Evolutionary conservation across 1,140 invertebrate species (phyloP).

Genomic region (Drosophila pruinosa): DNA sequence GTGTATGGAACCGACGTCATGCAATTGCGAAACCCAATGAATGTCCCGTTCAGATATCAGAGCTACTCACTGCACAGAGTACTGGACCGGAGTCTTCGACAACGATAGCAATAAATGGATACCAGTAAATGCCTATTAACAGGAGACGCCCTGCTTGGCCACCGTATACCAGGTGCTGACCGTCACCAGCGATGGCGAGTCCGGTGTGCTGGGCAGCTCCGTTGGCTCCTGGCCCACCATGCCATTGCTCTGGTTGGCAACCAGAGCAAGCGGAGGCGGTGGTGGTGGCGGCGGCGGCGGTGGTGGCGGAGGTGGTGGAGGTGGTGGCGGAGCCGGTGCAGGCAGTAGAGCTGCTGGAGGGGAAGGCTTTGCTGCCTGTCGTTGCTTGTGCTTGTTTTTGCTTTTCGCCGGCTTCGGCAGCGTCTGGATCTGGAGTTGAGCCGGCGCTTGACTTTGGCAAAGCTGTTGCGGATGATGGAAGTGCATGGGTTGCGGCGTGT

Average conservation of each 20-base stretch:
- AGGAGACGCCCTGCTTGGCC: conserved; percentile 82
- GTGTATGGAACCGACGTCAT: background rate
- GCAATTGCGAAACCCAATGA: conserved; percentile 8
- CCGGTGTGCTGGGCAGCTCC: conserved; percentile 53
- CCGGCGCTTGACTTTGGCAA: conserved; percentile 5
- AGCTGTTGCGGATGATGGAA: conserved; percentile 75
- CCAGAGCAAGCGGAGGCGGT: conserved; percentile 18
- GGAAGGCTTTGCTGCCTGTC: conserved; percentile 4
- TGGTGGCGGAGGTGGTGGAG: background rate
- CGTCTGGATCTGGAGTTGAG: background rate
- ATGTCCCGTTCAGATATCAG: background rate
- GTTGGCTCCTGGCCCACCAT: background rate
- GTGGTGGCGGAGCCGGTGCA: background rate
- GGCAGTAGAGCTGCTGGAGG: background rate
- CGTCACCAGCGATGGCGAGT: conserved; percentile 79
- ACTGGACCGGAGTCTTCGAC: background rate
- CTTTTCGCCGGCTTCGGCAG: conserved; percentile 18
- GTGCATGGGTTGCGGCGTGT: conserved; percentile 68
- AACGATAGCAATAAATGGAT: background rate
- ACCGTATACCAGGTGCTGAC: conserved; percentile 82
- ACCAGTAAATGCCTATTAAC: conserved; percentile 24
- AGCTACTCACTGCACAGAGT: conserved; percentile 22
- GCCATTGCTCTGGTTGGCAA: conserved; percentile 1
- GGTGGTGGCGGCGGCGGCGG: conserved; percentile 7
- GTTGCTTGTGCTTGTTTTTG: conserved; percentile 33